Evolutionary conservation across 2,113 vertebrate species (phyloP), one percentile per base, ranked within the genome.

Genomic region (Melanerpes aurifrons): DNA sequence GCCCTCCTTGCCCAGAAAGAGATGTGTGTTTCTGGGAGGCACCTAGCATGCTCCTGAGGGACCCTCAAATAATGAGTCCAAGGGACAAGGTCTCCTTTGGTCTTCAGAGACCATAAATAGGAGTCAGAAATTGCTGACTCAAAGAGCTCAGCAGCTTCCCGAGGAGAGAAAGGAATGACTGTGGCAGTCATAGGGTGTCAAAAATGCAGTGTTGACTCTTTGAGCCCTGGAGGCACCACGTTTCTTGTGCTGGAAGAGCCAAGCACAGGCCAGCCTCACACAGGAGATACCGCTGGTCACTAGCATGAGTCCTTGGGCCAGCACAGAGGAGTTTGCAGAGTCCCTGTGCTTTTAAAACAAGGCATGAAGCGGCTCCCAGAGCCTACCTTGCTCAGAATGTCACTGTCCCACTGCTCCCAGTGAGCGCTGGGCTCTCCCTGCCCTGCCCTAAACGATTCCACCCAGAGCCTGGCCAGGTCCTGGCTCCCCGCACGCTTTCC

Each of bases 381-480:
- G 11, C 37, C 20, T 2, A 3, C 21, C 43, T 64, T 12, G 1
- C 16, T 29, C 18, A 6, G 40, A 35, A 4, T 10, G 43, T 14
- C 0, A 0, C 4, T 16, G 4, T 47, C 20, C 63, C 6, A 9
- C 16, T 13, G 47, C 73, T 59, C 62, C 15, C 50, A 31, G 47
- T 0, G 4, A 71, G 37, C 0, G 3, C 85, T 7, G 40, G 13
- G 35, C 35, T 29, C 19, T 15, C 47, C 37, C 37, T 37, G 11
- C 17, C 45, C 43, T 8, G 2, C 8, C 83, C 22, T 8, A 0
- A 22, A 19, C 1, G 3, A 31, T 0, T 37, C 11, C n/a, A 24
- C 16, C 15, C 18, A 0, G 6, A 25, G 56, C 59, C 2, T 19
- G 67, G 48, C 48, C 54, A 15, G 17, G 3, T 6, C 58, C 0